These are phyloP conservation scores for Spodoptera picta DNA, from an alignment of 2,888 invertebrate species.

Conservation along the genomic window DNA sequence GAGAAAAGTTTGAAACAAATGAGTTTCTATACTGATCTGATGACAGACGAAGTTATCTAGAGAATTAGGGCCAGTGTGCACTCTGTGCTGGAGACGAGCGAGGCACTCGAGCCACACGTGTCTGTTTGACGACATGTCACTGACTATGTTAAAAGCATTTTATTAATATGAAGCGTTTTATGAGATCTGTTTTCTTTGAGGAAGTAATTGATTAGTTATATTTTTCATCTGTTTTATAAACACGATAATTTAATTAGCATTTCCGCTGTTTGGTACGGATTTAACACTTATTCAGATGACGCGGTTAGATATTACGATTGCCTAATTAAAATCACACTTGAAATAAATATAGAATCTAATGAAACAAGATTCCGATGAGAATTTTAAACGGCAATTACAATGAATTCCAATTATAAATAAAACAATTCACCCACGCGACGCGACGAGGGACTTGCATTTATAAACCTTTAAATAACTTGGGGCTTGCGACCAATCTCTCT, in stretches of 20 bases:
- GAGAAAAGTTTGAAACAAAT: slow-evolving; percentile 55
- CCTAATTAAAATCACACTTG: not conserved
- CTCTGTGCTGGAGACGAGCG: slow-evolving; percentile 11
- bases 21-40: slow-evolving; percentile 30
- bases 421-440: slow-evolving; percentile 41
- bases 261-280: slow-evolving; percentile 10
- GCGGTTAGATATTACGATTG: not conserved
- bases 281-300: not conserved
- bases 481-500: slow-evolving; percentile 23
- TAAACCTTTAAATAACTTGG: slow-evolving; percentile 55
- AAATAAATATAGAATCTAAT: slow-evolving; percentile 1
- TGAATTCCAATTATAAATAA: slow-evolving; percentile 51
- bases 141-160: slow-evolving; percentile 39
- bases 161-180: slow-evolving; percentile 23
- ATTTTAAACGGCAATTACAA: slow-evolving; percentile 33
- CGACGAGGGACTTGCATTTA: slow-evolving; percentile 56
- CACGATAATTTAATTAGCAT: slow-evolving; percentile 8
- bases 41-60: slow-evolving; percentile 34
- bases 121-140: slow-evolving; percentile 27
- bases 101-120: slow-evolving; percentile 21
- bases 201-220: slow-evolving; percentile 28
- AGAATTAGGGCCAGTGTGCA: slow-evolving; percentile 37
- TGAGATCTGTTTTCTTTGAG: slow-evolving; percentile 22
- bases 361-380: slow-evolving; percentile 11
- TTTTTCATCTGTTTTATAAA: slow-evolving; percentile 6